Evolutionary conservation across 35 echinoderm and acorn worm species (phyloP), one percentile per base, ranked within the genome.

Genomic region (Nesometra sesokonis): DNA sequence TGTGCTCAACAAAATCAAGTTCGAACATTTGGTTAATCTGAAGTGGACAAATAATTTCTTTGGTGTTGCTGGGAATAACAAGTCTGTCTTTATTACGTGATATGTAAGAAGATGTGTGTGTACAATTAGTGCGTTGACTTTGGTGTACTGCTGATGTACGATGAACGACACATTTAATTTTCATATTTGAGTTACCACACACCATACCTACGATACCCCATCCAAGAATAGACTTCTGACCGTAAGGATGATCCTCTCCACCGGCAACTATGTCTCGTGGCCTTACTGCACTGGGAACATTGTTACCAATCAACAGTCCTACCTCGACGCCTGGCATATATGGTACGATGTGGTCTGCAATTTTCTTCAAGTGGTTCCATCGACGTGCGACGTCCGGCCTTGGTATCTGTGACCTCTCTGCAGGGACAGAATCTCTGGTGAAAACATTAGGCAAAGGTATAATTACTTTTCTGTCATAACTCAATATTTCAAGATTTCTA

Each of bases 171-270:
- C 5, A 43, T 43, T 7, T 4, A 43, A 15, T 77, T 52, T 33
- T 30, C 0, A 39, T n/a, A 2, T 43, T 35, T 7, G 30, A 0
- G 34, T 31, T 79, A 17, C n/a, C 37, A 79, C 78, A 80, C 7
- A 90, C 77, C 0, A 30, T 79, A 1, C 91, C 91, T 47, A 93
- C 57, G 0, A 86, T 80, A 29, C 91, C 91, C 91, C 86, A 93
- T 5, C 86, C 91, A 11, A 93, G 86, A 35, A 78, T 31, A 32
- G 91, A 80, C 34, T 35, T 77, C 76, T 87, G 85, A 7, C 78
- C 90, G 38, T 88, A 92, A 34, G 85, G 90, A n/a, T 88, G 31
- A 39, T 92, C 57, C 33, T 87, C 85, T 35, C 0, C 85, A 1
- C 85, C 85, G 11, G 85, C 77, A 19, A 87, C 33, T 13, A 86